These are phyloP conservation scores for Spheniscus mendiculus DNA, from an alignment of 2,113 vertebrate genomes.

Conservation along the genomic window DNA sequence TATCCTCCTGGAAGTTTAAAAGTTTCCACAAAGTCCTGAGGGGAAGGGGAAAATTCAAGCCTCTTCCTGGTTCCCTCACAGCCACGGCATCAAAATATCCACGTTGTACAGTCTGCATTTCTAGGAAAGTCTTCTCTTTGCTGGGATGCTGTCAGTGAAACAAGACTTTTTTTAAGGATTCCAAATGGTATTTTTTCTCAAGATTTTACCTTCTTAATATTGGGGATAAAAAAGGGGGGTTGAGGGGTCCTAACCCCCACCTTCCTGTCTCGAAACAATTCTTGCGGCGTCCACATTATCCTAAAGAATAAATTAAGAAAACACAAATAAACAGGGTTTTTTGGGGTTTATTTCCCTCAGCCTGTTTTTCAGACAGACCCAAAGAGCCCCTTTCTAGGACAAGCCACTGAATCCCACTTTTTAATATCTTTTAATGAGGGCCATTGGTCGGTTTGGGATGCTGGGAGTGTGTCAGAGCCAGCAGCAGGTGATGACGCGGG, in stretches of 20 bases:
- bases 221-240: accelerated
- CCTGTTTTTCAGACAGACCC: neutral
- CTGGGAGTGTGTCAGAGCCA: neutral
- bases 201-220: neutral
- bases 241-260: neutral
- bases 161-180: neutral
- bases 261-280: neutral
- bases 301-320: neutral
- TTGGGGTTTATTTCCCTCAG: neutral
- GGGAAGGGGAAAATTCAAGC: neutral
- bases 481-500: neutral
- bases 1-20: neutral
- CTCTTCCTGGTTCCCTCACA: neutral
- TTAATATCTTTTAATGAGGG: too few species aligned
- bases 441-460: neutral
- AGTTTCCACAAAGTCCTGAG: neutral
- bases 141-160: neutral
- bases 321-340: accelerated
- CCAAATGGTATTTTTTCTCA: accelerated
- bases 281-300: neutral
- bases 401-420: neutral
- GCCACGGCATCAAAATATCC: neutral
- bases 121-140: neutral
- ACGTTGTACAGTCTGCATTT: accelerated
- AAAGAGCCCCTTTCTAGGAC: neutral